Conservation (phyloP, 2,888 invertebrate species). For the Cremastinae sp. region DNA sequence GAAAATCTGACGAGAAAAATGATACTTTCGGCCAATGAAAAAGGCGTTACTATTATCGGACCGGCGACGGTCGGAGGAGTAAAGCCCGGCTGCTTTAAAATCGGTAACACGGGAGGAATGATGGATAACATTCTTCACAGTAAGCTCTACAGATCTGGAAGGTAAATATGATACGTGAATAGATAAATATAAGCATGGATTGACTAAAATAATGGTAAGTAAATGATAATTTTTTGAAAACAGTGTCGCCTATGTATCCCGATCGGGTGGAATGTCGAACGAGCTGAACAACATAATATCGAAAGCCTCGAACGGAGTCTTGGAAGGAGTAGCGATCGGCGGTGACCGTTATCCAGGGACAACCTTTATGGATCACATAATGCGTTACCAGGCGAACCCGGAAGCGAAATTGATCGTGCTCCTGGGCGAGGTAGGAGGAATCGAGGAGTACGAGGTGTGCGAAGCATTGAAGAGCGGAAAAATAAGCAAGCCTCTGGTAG, state of each 20-base stretch:
- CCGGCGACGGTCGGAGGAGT: conserved; percentile 98
- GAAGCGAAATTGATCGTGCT: conserved; percentile 97
- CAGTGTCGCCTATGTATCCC: conserved; percentile 98
- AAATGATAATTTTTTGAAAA: conserved; percentile 14
- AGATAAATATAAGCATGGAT: neutral
- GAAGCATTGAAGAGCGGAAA: conserved; percentile 89
- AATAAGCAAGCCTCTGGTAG: conserved; percentile 96
- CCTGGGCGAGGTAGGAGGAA: conserved; percentile 98
- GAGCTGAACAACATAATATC: conserved; percentile 99
- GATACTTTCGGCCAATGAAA: conserved; percentile 90
- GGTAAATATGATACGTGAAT: conserved; percentile 77
- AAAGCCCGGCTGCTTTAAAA: conserved; percentile 99
- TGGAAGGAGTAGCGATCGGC: conserved; percentile 98
- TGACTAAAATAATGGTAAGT: conserved; percentile 7
- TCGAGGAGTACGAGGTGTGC: conserved; percentile 98
- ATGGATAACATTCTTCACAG: conserved; percentile 99
- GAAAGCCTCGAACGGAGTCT: conserved; percentile 97
- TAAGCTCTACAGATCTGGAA: conserved; percentile 97
- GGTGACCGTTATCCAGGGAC: conserved; percentile 99
- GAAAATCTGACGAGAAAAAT: conserved; percentile 98
- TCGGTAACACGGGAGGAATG: conserved; percentile 99
- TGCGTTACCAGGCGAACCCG: conserved; percentile 91
- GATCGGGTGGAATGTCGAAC: conserved; percentile 99
- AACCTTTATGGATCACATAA: conserved; percentile 98
- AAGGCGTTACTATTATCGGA: conserved; percentile 93